Conservation (phyloP, 2,797 vertebrate species). For the Craterocephalus amniculus region DNA sequence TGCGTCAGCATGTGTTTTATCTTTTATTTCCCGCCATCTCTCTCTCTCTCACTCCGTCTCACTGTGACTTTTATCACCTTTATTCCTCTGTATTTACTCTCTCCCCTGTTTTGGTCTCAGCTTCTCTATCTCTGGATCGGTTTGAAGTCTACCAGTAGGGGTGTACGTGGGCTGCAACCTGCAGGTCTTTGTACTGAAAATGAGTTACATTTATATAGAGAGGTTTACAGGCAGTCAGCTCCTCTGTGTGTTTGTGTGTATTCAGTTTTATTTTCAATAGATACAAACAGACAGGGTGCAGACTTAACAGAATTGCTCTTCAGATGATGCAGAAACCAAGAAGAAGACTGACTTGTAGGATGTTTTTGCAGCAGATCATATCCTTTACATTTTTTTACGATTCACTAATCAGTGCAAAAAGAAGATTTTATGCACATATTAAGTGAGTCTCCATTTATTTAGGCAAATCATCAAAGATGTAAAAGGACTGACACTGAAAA, state of each 20-base stretch:
- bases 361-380: neutral
- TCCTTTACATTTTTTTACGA: too few species aligned
- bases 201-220: conserved; percentile 53
- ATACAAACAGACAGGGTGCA: conserved; percentile 56
- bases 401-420: neutral
- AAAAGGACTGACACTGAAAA: too few species aligned
- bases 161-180: conserved; percentile 60
- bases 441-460: neutral
- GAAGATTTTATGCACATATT: neutral
- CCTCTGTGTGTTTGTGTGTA: conserved; percentile 9
- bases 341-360: neutral
- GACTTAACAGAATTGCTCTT: conserved; percentile 38
- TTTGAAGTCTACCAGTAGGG: conserved; percentile 70
- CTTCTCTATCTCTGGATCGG: conserved; percentile 37
- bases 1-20: neutral
- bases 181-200: conserved; percentile 61
- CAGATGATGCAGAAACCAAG: neutral
- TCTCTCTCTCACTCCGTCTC: conserved; percentile 18
- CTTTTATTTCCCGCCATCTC: neutral
- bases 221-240: conserved; percentile 46
- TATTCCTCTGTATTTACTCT: conserved; percentile 23
- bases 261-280: conserved; percentile 5
- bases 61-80: conserved; percentile 49
- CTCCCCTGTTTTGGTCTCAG: conserved; percentile 27
- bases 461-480: neutral